Evolutionary conservation across 2,888 invertebrate genomes (phyloP).

Genomic region (Hirudinaria manillensis): DNA sequence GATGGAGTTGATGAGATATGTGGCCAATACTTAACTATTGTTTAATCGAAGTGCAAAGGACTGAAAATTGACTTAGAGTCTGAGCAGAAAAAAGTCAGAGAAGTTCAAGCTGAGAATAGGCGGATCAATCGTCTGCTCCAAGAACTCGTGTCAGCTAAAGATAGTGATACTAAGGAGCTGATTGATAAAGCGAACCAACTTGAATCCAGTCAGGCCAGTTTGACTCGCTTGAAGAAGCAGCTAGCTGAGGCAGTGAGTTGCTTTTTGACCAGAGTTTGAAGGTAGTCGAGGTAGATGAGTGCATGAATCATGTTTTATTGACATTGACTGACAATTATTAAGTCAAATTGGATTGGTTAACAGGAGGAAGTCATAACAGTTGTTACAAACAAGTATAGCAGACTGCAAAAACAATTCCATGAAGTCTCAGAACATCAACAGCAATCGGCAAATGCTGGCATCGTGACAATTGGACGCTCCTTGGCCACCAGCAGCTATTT

Average conservation of each 20-base stretch:
- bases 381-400: conserved; percentile 24
- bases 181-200: conserved; percentile 3
- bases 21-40: neutral
- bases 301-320: neutral
- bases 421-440: neutral
- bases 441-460: neutral
- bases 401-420: conserved; percentile 20
- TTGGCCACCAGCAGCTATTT: neutral
- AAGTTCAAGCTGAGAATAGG: conserved; percentile 12
- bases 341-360: neutral
- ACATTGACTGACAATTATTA: neutral
- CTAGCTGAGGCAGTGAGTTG: conserved; percentile 23
- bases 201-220: neutral
- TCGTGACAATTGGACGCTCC: neutral
- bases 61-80: conserved; percentile 19
- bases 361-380: conserved; percentile 26
- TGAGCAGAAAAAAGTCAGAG: conserved; percentile 21
- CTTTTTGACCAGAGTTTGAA: too few species aligned
- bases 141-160: neutral
- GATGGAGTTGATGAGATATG: neutral
- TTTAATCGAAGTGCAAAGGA: conserved; percentile 17
- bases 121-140: neutral
- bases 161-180: conserved; percentile 3
- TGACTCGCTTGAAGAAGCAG: conserved; percentile 21
- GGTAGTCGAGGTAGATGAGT: neutral